A percentile compares a stretch with the other conserved stretches of the same genome.
These are phyloP conservation scores for Rutilus rutilus DNA, from an alignment of 2,113 vertebrate species.

Conservation along the genomic window DNA sequence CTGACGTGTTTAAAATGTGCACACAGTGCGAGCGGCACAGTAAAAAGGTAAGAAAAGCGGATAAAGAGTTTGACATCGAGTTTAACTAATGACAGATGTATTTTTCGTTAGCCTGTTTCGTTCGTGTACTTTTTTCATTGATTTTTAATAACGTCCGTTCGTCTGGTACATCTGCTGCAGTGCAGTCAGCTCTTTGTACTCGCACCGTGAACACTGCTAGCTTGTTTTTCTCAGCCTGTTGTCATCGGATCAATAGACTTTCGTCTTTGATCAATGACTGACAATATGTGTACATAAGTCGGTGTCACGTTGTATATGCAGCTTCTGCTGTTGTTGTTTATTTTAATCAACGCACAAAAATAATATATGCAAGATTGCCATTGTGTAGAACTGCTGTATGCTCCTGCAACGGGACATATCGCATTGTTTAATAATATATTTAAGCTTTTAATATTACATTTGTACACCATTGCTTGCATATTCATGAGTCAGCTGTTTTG, in stretches of 20 bases:
- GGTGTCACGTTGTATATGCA: neutral
- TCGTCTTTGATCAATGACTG: neutral
- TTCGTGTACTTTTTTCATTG: neutral
- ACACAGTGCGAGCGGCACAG: conserved; percentile 74
- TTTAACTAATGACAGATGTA: neutral
- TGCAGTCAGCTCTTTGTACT: conserved; percentile 68
- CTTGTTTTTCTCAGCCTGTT: conserved; percentile 38
- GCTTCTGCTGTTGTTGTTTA: neutral
- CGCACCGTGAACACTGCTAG: conserved; percentile 66
- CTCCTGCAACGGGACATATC: neutral
- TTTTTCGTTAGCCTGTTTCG: neutral
- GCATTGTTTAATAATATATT: neutral
- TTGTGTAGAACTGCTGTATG: conserved; percentile 9
- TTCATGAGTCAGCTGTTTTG: neutral
- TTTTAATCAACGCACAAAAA: neutral
- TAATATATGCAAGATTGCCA: conserved; percentile 4
- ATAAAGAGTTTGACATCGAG: neutral
- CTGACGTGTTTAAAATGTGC: conserved; percentile 76
- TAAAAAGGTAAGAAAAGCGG: conserved; percentile 75
- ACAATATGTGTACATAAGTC: neutral
- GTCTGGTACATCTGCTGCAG: conserved; percentile 59
- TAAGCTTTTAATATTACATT: neutral
- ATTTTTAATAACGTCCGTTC: neutral
- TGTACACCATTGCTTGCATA: neutral
- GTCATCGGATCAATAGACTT: neutral